A percentile compares a stretch with the other conserved stretches of the same genome.
Evolutionary conservation across 92 coral and sea anemone species (phyloP).

Genomic region (Desmophyllum pertusum): DNA sequence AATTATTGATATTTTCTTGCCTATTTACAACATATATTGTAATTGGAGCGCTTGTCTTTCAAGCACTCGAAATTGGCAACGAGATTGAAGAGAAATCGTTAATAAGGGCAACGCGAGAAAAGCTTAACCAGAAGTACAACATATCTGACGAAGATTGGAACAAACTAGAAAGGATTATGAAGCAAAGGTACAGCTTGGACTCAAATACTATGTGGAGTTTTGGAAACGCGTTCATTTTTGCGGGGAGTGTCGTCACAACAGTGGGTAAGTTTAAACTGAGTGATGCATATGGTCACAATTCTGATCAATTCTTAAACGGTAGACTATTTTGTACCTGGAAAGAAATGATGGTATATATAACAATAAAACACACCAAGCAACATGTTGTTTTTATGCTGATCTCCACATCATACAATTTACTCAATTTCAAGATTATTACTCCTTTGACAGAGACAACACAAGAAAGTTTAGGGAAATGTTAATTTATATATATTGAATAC

Average conservation of each 20-base stretch:
- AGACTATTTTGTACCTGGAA: neutral
- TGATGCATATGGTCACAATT: neutral
- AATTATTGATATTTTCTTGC: neutral
- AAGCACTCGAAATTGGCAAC: constrained; percentile 15
- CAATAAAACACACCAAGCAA: neutral
- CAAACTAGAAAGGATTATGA: neutral
- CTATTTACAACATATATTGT: neutral
- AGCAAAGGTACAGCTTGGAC: neutral
- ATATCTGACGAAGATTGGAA: constrained; percentile 21
- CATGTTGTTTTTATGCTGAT: neutral
- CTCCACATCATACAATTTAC: neutral
- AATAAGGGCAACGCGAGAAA: neutral
- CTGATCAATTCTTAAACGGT: neutral
- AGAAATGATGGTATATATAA: no score
- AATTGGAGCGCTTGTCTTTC: constrained; percentile 24
- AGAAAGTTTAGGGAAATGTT: neutral
- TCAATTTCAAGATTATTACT: neutral
- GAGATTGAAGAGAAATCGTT: constrained; percentile 9
- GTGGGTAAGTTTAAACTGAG: constrained; percentile 11
- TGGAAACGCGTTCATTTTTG: constrained; percentile 34
- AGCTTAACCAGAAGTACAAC: constrained; percentile 5
- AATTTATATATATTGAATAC: neutral
- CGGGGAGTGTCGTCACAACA: constrained; percentile 33
- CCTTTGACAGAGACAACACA: neutral
- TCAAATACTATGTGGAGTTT: constrained; percentile 13